These are phyloP conservation scores for Bellardia bayeri DNA, from an alignment of 2,888 invertebrate genomes.

Conservation along the genomic window DNA sequence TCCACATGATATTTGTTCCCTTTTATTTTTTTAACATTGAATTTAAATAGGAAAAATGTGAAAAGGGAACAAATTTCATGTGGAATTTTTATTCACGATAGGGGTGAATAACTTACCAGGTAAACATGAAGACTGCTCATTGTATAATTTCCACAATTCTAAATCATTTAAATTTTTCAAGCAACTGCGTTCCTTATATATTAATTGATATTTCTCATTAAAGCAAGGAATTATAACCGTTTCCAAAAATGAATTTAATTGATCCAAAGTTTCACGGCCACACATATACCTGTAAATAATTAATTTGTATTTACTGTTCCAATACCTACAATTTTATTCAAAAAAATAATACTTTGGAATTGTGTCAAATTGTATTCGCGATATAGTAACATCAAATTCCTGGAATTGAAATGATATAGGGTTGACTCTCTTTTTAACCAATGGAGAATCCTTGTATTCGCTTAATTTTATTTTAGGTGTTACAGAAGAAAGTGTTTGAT, in stretches of 20 bases:
- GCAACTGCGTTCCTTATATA: conserved; percentile 76
- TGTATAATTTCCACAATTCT: conserved; percentile 78
- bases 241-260: conserved; percentile 77
- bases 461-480: conserved; percentile 76
- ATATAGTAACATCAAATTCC: conserved; percentile 77
- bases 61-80: too few relatives aligned
- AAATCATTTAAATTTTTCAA: conserved; percentile 76
- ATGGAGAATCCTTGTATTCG: conserved; percentile 77
- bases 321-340: neutral
- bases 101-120: conserved; percentile 77
- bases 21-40: too few relatives aligned
- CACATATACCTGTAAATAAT: conserved; percentile 76
- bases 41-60: too few relatives aligned
- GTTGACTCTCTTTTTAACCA: conserved; percentile 73
- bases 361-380: conserved; percentile 75
- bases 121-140: conserved; percentile 76
- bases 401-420: conserved; percentile 77
- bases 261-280: conserved; percentile 78
- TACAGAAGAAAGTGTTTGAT: conserved; percentile 18
- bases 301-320: neutral
- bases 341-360: conserved; percentile 77
- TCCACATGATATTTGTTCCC: too few relatives aligned
- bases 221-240: conserved; percentile 77
- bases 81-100: too few relatives aligned
- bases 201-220: conserved; percentile 79